Conservation (phyloP, 1,140 invertebrate species). For the Muscidifurax raptorellus region DNA sequence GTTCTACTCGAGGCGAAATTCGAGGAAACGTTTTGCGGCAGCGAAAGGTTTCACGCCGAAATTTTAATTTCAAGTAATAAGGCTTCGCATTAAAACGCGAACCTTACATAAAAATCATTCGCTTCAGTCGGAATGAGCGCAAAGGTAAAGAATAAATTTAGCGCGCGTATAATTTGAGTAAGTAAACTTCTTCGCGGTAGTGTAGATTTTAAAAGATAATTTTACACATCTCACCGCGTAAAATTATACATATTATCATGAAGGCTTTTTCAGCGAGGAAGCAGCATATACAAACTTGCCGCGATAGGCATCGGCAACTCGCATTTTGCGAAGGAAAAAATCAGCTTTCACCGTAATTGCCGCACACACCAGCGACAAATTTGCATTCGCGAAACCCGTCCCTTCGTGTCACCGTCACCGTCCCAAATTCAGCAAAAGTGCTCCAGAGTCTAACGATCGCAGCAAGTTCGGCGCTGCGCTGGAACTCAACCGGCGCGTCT, state of each 20-base stretch:
- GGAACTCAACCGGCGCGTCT: background rate
- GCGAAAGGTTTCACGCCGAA: background rate
- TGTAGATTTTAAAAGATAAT: background rate
- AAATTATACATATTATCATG: conserved; percentile 2
- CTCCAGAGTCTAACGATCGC: background rate
- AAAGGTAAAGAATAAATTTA: no score
- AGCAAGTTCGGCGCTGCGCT: background rate
- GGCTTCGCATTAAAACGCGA: background rate
- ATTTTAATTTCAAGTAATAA: background rate
- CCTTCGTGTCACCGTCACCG: background rate
- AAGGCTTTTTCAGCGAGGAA: background rate
- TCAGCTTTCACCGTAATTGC: conserved; percentile 24
- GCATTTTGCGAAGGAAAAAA: background rate
- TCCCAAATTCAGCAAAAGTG: background rate
- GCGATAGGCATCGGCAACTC: conserved; percentile 19
- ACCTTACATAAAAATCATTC: no score
- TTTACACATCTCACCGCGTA: background rate
- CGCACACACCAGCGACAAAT: background rate
- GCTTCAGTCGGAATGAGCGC: no score
- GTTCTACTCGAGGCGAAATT: background rate
- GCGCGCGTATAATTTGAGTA: background rate
- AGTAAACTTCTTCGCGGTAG: background rate
- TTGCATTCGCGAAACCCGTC: background rate
- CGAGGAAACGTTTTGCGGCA: background rate
- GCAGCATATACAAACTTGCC: background rate